phyloP scores from a whole-genome alignment of 2,888 invertebrate genomes.

The Xylota sylvarum region DNA sequence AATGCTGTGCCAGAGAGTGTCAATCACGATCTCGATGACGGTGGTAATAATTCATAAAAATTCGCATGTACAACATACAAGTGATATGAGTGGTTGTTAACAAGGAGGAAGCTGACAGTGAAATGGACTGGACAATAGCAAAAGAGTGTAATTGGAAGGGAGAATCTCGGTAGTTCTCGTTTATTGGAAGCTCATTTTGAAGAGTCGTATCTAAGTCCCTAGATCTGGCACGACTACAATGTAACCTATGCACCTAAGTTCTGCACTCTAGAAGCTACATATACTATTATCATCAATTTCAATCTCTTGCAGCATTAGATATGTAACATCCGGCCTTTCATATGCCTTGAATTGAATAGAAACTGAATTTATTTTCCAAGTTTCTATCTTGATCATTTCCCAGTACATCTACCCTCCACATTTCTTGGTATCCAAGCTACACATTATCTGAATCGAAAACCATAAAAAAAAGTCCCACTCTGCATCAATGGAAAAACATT shows the following conservation, averaged over 20 bases:
- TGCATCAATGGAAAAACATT: not conserved
- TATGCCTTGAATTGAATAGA: too few relatives aligned
- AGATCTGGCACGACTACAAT: too few relatives aligned
- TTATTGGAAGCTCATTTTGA: not conserved
- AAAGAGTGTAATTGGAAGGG: too few relatives aligned
- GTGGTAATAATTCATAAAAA: slow-evolving; percentile 35
- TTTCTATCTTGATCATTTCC: too few relatives aligned
- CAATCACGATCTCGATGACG: slow-evolving; percentile 24
- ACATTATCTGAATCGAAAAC: not conserved
- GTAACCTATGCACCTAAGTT: too few relatives aligned
- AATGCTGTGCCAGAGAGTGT: slow-evolving; percentile 6
- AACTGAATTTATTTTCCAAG: too few relatives aligned
- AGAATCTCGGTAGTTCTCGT: not conserved
- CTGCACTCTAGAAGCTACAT: too few relatives aligned
- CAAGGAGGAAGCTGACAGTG: not conserved
- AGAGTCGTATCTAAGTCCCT: not conserved
- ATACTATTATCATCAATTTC: too few relatives aligned
- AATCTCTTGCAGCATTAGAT: too few relatives aligned
- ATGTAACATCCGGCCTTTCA: too few relatives aligned
- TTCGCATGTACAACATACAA: slow-evolving; percentile 17
- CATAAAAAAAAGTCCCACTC: not conserved
- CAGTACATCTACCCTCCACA: too few relatives aligned
- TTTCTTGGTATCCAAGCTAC: too few relatives aligned
- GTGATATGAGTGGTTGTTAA: slow-evolving; percentile 14
- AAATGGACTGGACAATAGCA: not conserved